phyloP scores from a whole-genome alignment of 2,888 invertebrate species.

The Psylliodes chrysocephalus region DNA sequence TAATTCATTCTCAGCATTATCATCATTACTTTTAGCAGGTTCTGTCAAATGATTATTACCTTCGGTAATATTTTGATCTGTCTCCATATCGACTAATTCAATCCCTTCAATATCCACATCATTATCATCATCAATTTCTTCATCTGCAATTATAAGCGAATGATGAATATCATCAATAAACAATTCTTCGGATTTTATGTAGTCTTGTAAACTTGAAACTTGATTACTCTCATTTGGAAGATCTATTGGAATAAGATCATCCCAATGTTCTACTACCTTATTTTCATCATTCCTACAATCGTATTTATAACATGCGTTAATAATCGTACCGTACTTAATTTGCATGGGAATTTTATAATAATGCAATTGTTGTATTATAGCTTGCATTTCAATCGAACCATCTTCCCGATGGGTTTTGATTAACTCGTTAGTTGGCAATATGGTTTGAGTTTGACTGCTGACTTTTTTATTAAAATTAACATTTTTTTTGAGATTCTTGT shows the following conservation, averaged over 20 bases:
- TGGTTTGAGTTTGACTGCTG: slow-evolving; percentile 37
- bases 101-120: too few species aligned
- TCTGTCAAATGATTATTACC: too few species aligned
- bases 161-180: too few species aligned
- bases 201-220: too few species aligned
- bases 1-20: too few species aligned
- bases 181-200: too few species aligned
- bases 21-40: too few species aligned
- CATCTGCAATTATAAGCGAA: too few species aligned
- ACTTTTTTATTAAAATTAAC: too few species aligned
- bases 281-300: not conserved
- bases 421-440: slow-evolving; percentile 39
- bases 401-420: slow-evolving; percentile 32
- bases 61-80: too few species aligned
- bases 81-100: too few species aligned
- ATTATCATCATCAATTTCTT: too few species aligned
- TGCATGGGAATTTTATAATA: slow-evolving; percentile 47
- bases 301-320: slow-evolving; percentile 32
- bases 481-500: not conserved
- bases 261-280: slow-evolving; percentile 40
- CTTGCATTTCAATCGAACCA: slow-evolving; percentile 39
- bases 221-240: not conserved
- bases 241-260: slow-evolving; percentile 33
- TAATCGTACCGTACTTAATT: slow-evolving; percentile 33
- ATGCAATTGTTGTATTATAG: slow-evolving; percentile 41